Base-by-base conservation (phyloP, 2,113 vertebrate genomes). In the Paratilapia polleni region DNA sequence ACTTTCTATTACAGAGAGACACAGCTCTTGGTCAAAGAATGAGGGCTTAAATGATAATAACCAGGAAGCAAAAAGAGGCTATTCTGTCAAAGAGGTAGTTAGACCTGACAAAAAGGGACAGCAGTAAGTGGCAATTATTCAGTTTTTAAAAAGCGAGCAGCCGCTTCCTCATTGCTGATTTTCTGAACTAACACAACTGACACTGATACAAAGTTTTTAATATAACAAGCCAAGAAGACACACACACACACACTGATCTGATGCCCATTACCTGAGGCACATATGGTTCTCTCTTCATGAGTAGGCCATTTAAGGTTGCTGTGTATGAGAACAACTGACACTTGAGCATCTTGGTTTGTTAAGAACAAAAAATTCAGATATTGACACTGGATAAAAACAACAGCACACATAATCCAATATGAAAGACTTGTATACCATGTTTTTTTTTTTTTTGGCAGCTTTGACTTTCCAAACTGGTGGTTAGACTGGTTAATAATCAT, bases 11-110 rank as follows among this genome's bases (percentile, higher is more conserved):
- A 58, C 12, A 52, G 84, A 84, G 28, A 82, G 78, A 81, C 57
- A 81, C 22, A 58, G 81, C 57, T 61, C 77, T 26, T 63, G 79
- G 74, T 81, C 56, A 79, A 73, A 75, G 74, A 58, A 60, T 22
- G 75, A 88, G 80, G 64, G 54, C 63, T 83, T 86, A 28, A 85
- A 81, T 82, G n/a, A 77, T 75, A 52, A 91, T 82, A 81, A 89
- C 60, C 57, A 59, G n/a, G 52, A 57, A 52, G 47, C 20, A 81
- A 57, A 54, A 74, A 84, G 49, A 12, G 9, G 56, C 24, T 59
- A 57, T 73, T 81, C 62, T 57, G 47, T 73, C 61, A 81, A 68
- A 41, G 54, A 74, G 83, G 77, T 62, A 80, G 63, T 77, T 77
- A 81, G 34, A 47, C 36, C 47, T 77, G 80, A 80, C 76, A 68